Evolutionary conservation across 2,797 vertebrate species (phyloP).

Genomic region (Sebastes iracundus): DNA sequence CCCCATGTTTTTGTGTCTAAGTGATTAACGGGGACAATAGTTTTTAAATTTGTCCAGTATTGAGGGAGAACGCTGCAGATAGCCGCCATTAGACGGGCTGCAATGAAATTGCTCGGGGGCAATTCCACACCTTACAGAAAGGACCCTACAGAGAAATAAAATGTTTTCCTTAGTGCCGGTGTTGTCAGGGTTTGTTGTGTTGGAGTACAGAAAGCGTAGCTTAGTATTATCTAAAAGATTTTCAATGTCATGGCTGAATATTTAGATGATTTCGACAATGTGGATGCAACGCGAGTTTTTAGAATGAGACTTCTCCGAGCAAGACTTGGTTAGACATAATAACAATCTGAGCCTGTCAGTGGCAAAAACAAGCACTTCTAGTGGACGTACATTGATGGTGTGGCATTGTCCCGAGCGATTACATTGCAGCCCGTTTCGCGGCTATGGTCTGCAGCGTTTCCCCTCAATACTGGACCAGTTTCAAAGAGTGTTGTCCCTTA

Average conservation of each 20-base stretch:
- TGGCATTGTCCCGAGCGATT: neutral
- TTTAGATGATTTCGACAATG: too few species aligned
- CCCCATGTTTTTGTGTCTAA: neutral
- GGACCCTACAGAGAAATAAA: too few species aligned
- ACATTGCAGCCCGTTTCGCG: neutral
- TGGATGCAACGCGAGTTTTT: neutral
- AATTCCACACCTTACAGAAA: neutral
- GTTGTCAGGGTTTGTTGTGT: neutral
- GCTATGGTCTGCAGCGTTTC: neutral
- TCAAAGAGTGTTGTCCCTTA: neutral
- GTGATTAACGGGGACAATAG: neutral
- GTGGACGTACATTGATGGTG: too few species aligned
- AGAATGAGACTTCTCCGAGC: neutral
- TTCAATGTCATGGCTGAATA: neutral
- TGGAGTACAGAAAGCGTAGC: neutral
- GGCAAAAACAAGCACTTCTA: neutral
- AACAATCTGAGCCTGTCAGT: too few species aligned
- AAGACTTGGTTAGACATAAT: too few species aligned
- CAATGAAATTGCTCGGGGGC: neutral
- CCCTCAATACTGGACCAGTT: neutral
- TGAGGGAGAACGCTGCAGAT: neutral
- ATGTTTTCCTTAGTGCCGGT: too few species aligned
- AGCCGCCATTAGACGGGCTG: neutral
- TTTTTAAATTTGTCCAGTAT: neutral
- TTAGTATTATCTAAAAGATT: neutral